Conservation (phyloP, 2,113 vertebrate species). For the Aspidoscelis tigris region DNA sequence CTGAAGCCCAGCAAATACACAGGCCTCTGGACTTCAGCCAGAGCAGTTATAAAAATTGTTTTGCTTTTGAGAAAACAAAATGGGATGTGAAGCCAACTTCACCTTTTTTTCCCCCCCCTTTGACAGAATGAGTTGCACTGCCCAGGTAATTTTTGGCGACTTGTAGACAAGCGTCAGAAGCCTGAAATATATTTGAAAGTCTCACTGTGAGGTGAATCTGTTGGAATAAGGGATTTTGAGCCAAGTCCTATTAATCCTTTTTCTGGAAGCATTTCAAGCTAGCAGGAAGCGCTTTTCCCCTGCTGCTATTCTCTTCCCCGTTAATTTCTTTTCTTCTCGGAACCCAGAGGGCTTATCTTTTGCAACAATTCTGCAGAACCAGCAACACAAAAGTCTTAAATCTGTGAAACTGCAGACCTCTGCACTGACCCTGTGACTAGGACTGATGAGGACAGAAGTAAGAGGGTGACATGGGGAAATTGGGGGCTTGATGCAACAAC, state of each 20-base stretch:
- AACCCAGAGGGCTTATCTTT: constrained; percentile 47
- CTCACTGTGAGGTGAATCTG: constrained; percentile 56
- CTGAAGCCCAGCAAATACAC: neutral
- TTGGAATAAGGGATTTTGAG: constrained; percentile 7
- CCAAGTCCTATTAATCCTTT: constrained; percentile 56
- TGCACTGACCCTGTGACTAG: constrained; percentile 25
- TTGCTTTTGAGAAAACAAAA: constrained; percentile 43
- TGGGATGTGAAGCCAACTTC: neutral
- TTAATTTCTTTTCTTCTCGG: constrained; percentile 57
- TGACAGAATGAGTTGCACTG: neutral
- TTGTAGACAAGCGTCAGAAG: constrained; percentile 44
- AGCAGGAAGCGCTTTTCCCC: constrained; percentile 34
- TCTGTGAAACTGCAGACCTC: constrained; percentile 50
- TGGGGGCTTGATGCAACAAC: constrained; percentile 5
- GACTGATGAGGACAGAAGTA: constrained; percentile 38
- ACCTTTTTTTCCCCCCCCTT: constrained; percentile 26
- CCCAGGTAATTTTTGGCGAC: constrained; percentile 37
- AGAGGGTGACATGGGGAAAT: constrained; percentile 39
- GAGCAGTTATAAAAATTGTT: constrained; percentile 11
- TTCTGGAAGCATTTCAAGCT: constrained; percentile 59
- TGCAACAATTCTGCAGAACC: constrained; percentile 47
- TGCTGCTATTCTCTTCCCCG: constrained; percentile 45
- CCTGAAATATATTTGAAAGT: constrained; percentile 43
- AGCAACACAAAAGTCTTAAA: constrained; percentile 38
- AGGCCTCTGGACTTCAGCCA: neutral